phyloP scores from a whole-genome alignment of 2,113 vertebrate species.

The Cinclus cinclus region DNA sequence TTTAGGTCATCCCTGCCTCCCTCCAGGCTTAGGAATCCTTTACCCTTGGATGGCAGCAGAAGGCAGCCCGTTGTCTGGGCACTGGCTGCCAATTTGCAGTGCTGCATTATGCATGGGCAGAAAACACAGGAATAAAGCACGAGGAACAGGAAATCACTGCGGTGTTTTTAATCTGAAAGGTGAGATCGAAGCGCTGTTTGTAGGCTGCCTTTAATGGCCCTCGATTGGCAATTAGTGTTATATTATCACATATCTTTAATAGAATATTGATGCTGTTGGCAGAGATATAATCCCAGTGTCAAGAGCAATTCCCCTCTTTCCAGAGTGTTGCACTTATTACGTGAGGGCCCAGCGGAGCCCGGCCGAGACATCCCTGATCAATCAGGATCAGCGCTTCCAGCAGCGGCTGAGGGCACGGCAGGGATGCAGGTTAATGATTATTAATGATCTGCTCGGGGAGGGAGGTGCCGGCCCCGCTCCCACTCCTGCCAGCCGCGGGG shows the following conservation, averaged over 20 bases:
- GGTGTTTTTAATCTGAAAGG: constrained; percentile 42
- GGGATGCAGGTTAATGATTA: not conserved
- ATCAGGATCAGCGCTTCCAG: not conserved
- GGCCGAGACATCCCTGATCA: constrained; percentile 20
- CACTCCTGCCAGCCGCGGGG: not conserved
- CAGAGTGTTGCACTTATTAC: not conserved
- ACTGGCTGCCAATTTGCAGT: not conserved
- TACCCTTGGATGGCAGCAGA: constrained; percentile 17
- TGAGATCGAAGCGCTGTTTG: constrained; percentile 48
- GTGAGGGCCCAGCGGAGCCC: not conserved
- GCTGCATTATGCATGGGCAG: constrained; percentile 61
- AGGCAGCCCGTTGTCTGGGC: constrained; percentile 45
- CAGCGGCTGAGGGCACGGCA: not conserved
- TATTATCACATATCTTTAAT: constrained; percentile 61
- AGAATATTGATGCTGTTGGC: constrained; percentile 66
- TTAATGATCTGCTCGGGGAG: not conserved
- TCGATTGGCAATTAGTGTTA: constrained; percentile 58
- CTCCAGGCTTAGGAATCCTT: not conserved
- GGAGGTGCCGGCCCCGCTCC: rapidly evolving
- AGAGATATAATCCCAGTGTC: constrained; percentile 54
- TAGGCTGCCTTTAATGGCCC: constrained; percentile 18
- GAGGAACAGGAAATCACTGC: constrained; percentile 60
- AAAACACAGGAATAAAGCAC: not conserved
- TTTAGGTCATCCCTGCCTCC: constrained; percentile 9
- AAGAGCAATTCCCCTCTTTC: constrained; percentile 54